A percentile compares a stretch with the other conserved stretches of the same genome.
These are phyloP conservation scores for Caenorhabditis panamensis DNA, from an alignment of 2,888 invertebrate genomes.

Conservation along the genomic window DNA sequence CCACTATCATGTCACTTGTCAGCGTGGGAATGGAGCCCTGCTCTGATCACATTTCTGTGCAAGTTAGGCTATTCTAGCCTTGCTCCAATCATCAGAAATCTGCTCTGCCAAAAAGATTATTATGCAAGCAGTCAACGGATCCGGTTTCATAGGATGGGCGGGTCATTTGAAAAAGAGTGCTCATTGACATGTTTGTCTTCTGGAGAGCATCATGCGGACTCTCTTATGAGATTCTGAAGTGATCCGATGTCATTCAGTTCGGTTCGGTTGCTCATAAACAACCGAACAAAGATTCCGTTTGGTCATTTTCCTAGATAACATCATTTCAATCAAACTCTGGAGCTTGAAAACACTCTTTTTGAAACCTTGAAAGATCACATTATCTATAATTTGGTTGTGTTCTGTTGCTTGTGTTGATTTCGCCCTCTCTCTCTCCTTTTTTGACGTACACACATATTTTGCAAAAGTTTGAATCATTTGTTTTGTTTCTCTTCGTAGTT, in stretches of 20 bases:
- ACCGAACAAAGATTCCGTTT: neutral
- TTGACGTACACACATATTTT: no score
- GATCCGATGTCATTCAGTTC: constrained; percentile 14
- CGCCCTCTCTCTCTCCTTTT: no score
- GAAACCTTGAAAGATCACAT: no score
- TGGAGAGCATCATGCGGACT: constrained; percentile 46
- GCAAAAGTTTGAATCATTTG: no score
- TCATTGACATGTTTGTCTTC: constrained; percentile 22
- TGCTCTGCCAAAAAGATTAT: constrained; percentile 23
- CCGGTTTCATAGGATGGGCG: constrained; percentile 16
- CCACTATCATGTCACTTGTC: constrained; percentile 29
- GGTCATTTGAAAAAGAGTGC: neutral
- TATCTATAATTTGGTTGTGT: no score
- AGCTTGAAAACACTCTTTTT: no score
- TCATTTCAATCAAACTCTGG: no score
- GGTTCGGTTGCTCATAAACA: neutral
- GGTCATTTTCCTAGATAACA: no score
- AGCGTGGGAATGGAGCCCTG: constrained; percentile 21
- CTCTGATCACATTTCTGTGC: neutral
- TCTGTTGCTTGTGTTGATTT: no score
- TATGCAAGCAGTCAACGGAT: constrained; percentile 22
- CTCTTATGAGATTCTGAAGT: constrained; percentile 42
- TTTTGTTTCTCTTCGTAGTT: no score
- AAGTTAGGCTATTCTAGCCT: neutral
- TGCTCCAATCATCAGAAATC: constrained; percentile 41